Percentiles rank a stretch among this genome's conserved stretches.
Conservation (phyloP, 2,888 invertebrate species). For the Drosophila leonis region DNA sequence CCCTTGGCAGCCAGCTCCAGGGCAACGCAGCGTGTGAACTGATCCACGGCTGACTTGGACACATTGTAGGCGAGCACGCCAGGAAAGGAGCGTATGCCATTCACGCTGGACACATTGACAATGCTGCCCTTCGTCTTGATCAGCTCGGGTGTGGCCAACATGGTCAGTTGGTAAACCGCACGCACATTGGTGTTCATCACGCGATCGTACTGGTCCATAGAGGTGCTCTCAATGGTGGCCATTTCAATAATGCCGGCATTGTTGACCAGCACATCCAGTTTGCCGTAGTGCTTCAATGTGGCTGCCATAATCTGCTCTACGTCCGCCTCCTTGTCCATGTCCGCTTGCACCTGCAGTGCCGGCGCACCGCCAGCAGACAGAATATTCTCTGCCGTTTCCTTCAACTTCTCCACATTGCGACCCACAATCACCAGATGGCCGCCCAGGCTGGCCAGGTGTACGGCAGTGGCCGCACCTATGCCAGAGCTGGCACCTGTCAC, state of each 20-base stretch:
- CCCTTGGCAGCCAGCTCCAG: constrained; percentile 93
- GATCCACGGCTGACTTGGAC: constrained; percentile 97
- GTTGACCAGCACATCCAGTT: constrained; percentile 93
- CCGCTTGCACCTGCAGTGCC: constrained; percentile 89
- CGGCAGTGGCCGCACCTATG: constrained; percentile 90
- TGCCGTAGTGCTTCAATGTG: constrained; percentile 90
- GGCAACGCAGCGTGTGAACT: constrained; percentile 96
- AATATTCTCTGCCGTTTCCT: constrained; percentile 87
- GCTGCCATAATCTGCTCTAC: constrained; percentile 90
- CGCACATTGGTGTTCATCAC: constrained; percentile 96
- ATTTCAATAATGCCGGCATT: constrained; percentile 94
- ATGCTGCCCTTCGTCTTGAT: constrained; percentile 93
- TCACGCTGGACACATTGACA: constrained; percentile 97
- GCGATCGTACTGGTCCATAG: constrained; percentile 94
- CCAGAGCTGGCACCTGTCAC: constrained; percentile 91
- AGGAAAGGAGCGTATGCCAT: constrained; percentile 95
- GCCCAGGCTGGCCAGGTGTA: constrained; percentile 88
- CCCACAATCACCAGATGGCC: constrained; percentile 89
- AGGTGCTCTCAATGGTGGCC: constrained; percentile 94
- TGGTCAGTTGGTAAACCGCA: constrained; percentile 92
- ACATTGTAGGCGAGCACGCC: constrained; percentile 95
- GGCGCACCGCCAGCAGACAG: constrained; percentile 65
- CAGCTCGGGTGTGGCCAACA: constrained; percentile 94
- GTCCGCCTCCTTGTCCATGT: constrained; percentile 90
- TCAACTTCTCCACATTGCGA: constrained; percentile 89